Conservation (phyloP, 64 coral and sea anemone genomes). For the Exaiptasia diaphana region DNA sequence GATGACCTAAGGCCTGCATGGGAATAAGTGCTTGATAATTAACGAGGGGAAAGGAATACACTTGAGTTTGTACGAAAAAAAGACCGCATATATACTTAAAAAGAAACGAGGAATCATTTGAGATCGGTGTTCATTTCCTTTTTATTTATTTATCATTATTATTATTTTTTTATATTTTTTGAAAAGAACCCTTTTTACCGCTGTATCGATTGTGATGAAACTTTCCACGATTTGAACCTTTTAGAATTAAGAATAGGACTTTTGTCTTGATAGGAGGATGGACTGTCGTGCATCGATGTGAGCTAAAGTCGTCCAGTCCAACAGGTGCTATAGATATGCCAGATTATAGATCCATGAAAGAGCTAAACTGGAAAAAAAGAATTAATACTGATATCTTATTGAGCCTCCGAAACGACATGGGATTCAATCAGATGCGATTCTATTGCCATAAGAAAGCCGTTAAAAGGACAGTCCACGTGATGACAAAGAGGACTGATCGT, state of each 20-base stretch:
- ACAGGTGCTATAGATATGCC: fast-evolving
- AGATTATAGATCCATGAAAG: neutral
- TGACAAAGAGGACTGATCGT: neutral
- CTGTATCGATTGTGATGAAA: no score
- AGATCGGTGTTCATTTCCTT: no score
- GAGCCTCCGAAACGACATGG: conserved; percentile 44
- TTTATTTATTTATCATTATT: no score
- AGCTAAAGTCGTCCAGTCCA: neutral
- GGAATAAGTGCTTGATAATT: no score
- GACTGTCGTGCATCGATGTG: neutral
- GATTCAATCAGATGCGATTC: conserved; percentile 57
- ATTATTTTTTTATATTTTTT: no score
- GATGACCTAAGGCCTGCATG: no score
- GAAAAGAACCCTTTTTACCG: no score
- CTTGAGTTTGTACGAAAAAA: no score
- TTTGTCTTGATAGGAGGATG: neutral
- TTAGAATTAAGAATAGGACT: neutral
- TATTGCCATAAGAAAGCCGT: conserved; percentile 42
- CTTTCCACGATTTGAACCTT: neutral
- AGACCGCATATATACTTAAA: no score
- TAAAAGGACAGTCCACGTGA: conserved; percentile 36
- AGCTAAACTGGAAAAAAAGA: neutral
- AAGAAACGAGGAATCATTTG: no score
- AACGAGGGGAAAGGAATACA: no score
- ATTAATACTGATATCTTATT: neutral